A percentile compares a stretch with the other conserved stretches of the same genome.
phyloP scores from a whole-genome alignment of 2,113 vertebrate species.

The Dunckerocampus dactyliophorus region DNA sequence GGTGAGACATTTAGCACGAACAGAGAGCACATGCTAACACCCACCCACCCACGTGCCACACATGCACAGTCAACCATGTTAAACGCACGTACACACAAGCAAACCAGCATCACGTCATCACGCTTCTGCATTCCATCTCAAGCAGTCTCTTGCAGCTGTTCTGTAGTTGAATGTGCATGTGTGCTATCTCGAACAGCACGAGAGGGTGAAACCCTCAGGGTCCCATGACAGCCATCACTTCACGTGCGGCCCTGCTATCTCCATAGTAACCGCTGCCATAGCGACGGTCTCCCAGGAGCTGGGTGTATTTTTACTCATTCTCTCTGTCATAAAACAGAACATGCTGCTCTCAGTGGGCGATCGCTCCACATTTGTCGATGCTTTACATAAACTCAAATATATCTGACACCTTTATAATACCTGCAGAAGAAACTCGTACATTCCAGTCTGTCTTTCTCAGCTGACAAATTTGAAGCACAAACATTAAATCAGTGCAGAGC shows the following conservation, averaged over 20 bases:
- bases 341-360: slow-evolving; percentile 60
- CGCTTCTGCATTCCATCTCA: slow-evolving; percentile 6
- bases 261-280: slow-evolving; percentile 66
- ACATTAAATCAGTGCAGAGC: neutral
- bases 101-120: neutral
- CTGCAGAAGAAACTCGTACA: neutral
- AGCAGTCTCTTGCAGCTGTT: slow-evolving; percentile 9
- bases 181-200: slow-evolving; percentile 19
- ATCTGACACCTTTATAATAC: slow-evolving; percentile 32
- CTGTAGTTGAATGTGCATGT: slow-evolving; percentile 20
- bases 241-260: slow-evolving; percentile 55
- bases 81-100: slow-evolving; percentile 4
- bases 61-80: slow-evolving; percentile 6
- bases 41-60: neutral
- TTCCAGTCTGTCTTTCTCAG: neutral
- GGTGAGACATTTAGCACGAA: slow-evolving; percentile 20
- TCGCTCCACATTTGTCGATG: slow-evolving; percentile 54
- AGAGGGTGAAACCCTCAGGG: slow-evolving; percentile 49
- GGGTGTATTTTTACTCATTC: slow-evolving; percentile 64
- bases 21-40: slow-evolving; percentile 6
- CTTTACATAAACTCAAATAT: slow-evolving; percentile 39
- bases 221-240: slow-evolving; percentile 48
- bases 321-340: slow-evolving; percentile 61
- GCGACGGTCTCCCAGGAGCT: slow-evolving; percentile 63
- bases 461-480: neutral